These are phyloP conservation scores for Plagodis dolabraria DNA, from an alignment of 2,888 invertebrate genomes.

Conservation along the genomic window DNA sequence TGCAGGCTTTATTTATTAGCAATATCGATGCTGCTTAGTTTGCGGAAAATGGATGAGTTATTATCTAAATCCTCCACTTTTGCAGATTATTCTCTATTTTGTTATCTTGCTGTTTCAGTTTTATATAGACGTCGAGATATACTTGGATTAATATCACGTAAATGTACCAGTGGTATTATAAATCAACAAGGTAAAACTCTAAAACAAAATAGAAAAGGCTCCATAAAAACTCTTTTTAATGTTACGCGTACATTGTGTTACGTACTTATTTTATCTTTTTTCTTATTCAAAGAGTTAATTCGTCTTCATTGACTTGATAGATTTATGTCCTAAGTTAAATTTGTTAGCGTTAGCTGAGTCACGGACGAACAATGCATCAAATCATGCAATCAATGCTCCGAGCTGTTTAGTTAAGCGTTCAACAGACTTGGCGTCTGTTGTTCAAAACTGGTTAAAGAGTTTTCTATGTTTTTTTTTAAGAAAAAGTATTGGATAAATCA, in stretches of 20 bases:
- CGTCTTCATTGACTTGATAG: slow-evolving; percentile 31
- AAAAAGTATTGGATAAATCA: slow-evolving; percentile 55
- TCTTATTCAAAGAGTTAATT: slow-evolving; percentile 25
- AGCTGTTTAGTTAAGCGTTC: slow-evolving; percentile 33
- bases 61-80: slow-evolving; percentile 9
- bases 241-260: no score
- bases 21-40: slow-evolving; percentile 22
- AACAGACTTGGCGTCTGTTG: slow-evolving; percentile 35
- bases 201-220: no score
- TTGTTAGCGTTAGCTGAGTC: slow-evolving; percentile 30
- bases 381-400: slow-evolving; percentile 28
- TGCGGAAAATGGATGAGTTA: slow-evolving; percentile 30
- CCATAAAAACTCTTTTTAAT: no score
- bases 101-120: not conserved
- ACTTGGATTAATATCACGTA: not conserved
- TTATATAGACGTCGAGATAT: not conserved
- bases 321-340: slow-evolving; percentile 33
- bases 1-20: slow-evolving; percentile 18
- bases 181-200: no score
- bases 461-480: slow-evolving; percentile 44
- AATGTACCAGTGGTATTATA: no score
- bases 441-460: slow-evolving; percentile 36
- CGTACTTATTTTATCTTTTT: slow-evolving; percentile 21
- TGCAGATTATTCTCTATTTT: slow-evolving; percentile 31
- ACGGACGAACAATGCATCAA: slow-evolving; percentile 30